Evolutionary conservation across 2,888 invertebrate genomes (phyloP), one percentile per base, ranked within the genome.

Genomic region (Mimas tiliae): DNA sequence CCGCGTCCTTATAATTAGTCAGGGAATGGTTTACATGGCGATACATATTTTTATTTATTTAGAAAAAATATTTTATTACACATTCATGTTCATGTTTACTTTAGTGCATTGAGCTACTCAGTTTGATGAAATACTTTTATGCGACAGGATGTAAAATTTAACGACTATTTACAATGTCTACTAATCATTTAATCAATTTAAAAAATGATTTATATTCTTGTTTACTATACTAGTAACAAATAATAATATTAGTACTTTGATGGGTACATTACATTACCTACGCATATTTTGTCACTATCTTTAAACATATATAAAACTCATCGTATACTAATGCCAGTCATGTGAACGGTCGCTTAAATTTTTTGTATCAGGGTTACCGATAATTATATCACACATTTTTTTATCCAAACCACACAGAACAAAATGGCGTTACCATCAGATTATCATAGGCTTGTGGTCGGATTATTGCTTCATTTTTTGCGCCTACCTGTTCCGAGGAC

Each of bases 361-460:
- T 91, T 91, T 90, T 87, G 77, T 82, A 70, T 69, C 74, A 81
- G 80, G 79, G 85, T 87, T 86, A 85, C 86, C 86, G 91, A 93
- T 93, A 92, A 92, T 92, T 93, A 89, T 91, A 92, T 93, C 93
- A 93, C 92, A 91, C 88, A 80, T 91, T 93, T 93, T 93, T 93
- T 90, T 81, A 74, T 77, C 71, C 77, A 90, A 93, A 91, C 93
- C 93, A 93, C 93, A 93, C 93, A 92, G 88, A 87, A 92, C 93
- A 93, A 92, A 93, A 92, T 91, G 87, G 93, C 92, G 93, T 93
- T 91, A 91, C 93, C 86, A 91, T 93, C 93, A 92, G 93, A 93
- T 93, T 93, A 93, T 88, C 90, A 88, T 84, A 87, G 87, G 72
- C 85, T 87, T 92, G 92, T 86, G 91, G 91, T 88, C 76, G 89